Percentiles rank a stretch among this genome's conserved stretches.
phyloP scores from a whole-genome alignment of 2,888 invertebrate genomes.

The Melieria omissa region DNA sequence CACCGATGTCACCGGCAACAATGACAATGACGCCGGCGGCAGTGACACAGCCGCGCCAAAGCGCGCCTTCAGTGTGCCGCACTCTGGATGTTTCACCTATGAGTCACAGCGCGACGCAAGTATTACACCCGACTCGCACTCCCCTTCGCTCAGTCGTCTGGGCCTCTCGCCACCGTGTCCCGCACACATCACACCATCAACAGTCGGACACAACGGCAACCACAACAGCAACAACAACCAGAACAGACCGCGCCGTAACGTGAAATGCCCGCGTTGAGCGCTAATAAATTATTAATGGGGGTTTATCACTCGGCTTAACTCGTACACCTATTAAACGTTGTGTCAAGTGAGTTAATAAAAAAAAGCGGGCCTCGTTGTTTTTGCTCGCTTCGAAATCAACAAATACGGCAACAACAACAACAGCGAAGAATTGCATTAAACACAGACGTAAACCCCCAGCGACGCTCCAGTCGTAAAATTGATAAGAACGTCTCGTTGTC shows the following conservation, averaged over 20 bases:
- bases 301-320: constrained; percentile 46
- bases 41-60: not conserved
- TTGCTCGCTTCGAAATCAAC: not conserved
- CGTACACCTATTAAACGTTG: constrained; percentile 48
- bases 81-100: not conserved
- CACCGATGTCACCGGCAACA: not conserved
- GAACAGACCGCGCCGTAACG: constrained; percentile 5
- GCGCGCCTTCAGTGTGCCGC: not conserved
- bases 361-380: not conserved
- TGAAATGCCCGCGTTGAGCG: constrained; percentile 1
- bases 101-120: not conserved
- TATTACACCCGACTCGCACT: not conserved
- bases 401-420: not conserved
- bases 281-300: constrained; percentile 50
- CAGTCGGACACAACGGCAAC: not conserved
- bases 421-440: constrained; percentile 11
- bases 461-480: constrained; percentile 35
- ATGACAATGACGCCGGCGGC: not conserved
- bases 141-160: not conserved
- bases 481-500: constrained; percentile 30
- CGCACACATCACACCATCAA: not conserved
- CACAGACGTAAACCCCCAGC: constrained; percentile 21
- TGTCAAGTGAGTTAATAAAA: constrained; percentile 40
- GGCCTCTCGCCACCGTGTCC: too few species aligned
- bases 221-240: not conserved